Evolutionary conservation across 2,113 vertebrate species (phyloP), one percentile per base, ranked within the genome.

Genomic region (Osmerus eperlanus): DNA sequence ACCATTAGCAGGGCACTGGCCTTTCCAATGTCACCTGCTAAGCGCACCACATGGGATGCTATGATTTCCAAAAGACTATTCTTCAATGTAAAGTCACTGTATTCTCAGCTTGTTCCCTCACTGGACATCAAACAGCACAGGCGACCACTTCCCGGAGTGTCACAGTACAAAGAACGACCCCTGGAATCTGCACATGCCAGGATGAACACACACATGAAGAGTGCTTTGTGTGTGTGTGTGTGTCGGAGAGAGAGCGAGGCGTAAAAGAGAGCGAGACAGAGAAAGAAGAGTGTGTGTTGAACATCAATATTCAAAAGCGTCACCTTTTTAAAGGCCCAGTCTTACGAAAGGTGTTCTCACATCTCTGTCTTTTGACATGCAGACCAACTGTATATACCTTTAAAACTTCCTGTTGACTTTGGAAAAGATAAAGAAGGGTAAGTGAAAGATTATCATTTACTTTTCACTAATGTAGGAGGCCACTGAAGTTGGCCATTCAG

Each of bases 81-180:
- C 83, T 86, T 92, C 90, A 92, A 77, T 80, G 89, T 87, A 89
- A 75, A 79, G 85, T 76, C 84, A 79, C 83, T 91, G 91, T 90
- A 88, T 90, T 91, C 87, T 91, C 89, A 93, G 89, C 89, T 91
- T 92, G 89, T 81, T 79, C 85, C 85, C 91, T 89, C 86, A 65
- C 68, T 79, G 70, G 84, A 87, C 83, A 84, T 89, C 89, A 88
- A 87, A 88, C 83, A 83, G 83, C 82, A 86, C 91, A 90, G 87
- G 90, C 90, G 89, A 86, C 75, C 78, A 79, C 69, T 69, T 83
- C 87, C 81, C 78, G 85, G 83, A 78, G 85, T 79, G 85, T 67
- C 70, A 63, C 58, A 19, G 66, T 21, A 71, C 52, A n/a, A 75
- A 67, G 55, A 70, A 60, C 85, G 75, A 87, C 81, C 81, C 71